Percentiles rank a stretch among this genome's conserved stretches.
These are phyloP conservation scores for Cheilinus undulatus DNA, from an alignment of 2,113 vertebrate genomes.

Conservation along the genomic window DNA sequence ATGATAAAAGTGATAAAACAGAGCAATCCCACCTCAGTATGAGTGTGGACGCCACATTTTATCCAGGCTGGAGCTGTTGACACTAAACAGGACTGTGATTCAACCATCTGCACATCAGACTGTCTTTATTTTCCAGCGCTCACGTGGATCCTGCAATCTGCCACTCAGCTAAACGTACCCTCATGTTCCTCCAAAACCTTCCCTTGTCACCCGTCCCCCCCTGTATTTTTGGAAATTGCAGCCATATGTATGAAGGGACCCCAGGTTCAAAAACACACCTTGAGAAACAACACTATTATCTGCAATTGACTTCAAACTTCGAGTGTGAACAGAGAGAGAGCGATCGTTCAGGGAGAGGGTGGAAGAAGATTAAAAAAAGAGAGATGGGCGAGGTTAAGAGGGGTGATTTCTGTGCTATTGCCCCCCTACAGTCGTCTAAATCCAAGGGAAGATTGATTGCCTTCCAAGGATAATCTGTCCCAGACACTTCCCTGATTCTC, in stretches of 20 bases:
- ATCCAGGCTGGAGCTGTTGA: constrained; percentile 59
- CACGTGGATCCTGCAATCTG: constrained; percentile 40
- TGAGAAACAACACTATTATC: constrained; percentile 67
- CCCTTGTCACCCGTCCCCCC: constrained; percentile 13
- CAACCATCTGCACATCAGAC: constrained; percentile 53
- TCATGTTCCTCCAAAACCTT: constrained; percentile 41
- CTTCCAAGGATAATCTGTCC: constrained; percentile 80
- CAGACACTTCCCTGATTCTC: constrained; percentile 63
- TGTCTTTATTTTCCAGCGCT: constrained; percentile 45
- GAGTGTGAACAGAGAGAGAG: constrained; percentile 27
- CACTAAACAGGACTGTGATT: constrained; percentile 42
- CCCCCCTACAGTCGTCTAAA: constrained; percentile 52
- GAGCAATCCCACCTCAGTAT: no score
- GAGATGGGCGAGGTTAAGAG: constrained; percentile 62
- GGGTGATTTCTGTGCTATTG: constrained; percentile 36
- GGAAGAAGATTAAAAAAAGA: constrained; percentile 49
- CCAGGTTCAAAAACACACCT: constrained; percentile 67
- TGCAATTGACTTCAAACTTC: constrained; percentile 58
- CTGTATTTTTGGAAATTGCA: constrained; percentile 65
- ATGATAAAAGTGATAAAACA: neutral
- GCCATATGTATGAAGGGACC: constrained; percentile 67
- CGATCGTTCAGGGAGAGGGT: constrained; percentile 20
- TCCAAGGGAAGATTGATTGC: constrained; percentile 77
- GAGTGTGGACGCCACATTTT: constrained; percentile 46
- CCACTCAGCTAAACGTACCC: constrained; percentile 57